phyloP scores from a whole-genome alignment of 2,113 vertebrate species.

The Sciurus niger region DNA sequence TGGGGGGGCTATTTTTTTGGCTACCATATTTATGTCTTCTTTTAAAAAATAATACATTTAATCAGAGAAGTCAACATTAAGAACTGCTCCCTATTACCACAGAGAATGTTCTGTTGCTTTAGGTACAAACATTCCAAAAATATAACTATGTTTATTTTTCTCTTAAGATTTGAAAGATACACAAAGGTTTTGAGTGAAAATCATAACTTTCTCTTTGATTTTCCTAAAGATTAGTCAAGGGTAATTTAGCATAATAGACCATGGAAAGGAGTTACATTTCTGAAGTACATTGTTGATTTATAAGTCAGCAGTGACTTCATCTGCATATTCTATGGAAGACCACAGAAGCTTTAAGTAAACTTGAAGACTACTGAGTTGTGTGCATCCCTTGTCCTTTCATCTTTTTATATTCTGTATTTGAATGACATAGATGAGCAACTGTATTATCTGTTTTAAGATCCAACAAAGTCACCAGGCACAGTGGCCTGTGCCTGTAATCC shows the following conservation, averaged over 20 bases:
- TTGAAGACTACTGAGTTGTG: background rate
- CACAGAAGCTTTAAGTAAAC: background rate
- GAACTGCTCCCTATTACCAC: background rate
- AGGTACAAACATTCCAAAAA: background rate
- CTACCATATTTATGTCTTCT: background rate
- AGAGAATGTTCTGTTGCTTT: background rate
- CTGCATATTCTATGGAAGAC: background rate
- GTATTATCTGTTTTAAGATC: background rate
- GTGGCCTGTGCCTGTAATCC: no score
- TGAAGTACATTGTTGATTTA: background rate
- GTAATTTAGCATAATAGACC: slow-evolving; percentile 17
- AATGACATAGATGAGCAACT: background rate
- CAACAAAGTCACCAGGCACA: background rate
- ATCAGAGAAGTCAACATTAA: background rate
- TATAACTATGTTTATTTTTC: background rate
- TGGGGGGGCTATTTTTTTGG: background rate
- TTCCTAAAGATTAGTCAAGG: background rate
- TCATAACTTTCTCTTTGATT: background rate
- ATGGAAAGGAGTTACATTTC: background rate
- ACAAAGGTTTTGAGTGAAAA: slow-evolving; percentile 41
- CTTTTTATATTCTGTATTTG: background rate
- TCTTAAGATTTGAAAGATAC: background rate
- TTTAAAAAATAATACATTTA: background rate
- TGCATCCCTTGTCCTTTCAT: background rate
- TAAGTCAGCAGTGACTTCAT: background rate